Base-by-base conservation (phyloP, 1,140 invertebrate genomes). In the Temnothorax longispinosus region DNA sequence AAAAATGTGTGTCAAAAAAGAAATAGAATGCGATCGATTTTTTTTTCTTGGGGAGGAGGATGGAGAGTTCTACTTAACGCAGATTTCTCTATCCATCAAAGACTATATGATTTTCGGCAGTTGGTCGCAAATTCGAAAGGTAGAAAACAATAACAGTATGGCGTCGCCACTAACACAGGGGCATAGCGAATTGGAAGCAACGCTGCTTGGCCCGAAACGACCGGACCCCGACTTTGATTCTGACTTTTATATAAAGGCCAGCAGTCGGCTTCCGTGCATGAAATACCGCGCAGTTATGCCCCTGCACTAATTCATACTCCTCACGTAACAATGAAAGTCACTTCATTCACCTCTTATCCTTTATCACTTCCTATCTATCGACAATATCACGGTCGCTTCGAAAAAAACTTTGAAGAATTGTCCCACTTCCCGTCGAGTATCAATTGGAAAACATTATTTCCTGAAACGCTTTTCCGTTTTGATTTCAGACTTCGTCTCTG, bases 71-170 rank as follows among this genome's bases (percentile, higher is more conserved):
- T 90, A 90, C 38, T 82, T 78, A 80, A 81, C 50, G 85, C 69
- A 75, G 64, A 88, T 60, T 47, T 27, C 44, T 62, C 62, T 86
- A 56, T 64, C 13, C 58, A 41, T 90, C 69, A 75, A 88, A 71
- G 69, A 88, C 60, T 78, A 88, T 32, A 18, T 81, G 72, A 85
- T 87, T 85, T 54, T 88, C 82, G 84, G 89, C 89, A 90, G 89
- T 90, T 90, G 89, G 89, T 90, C 89, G 89, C 71, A 77, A 65
- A 35, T 54, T 85, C 27, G 52, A 56, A 62, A 82, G 76, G 89
- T 90, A 90, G 86, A 89, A 89, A 90, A 90, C 67, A 54, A 84
- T 85, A 76, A 85, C 52, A 82, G 71, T 82, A 58, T 75, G 56
- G 54, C 41, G 67, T 60, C 60, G 67, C 32, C 54, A 38, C 27